These are phyloP conservation scores for Phaethornis superciliosus DNA, from an alignment of 2,113 vertebrate genomes.

Conservation along the genomic window DNA sequence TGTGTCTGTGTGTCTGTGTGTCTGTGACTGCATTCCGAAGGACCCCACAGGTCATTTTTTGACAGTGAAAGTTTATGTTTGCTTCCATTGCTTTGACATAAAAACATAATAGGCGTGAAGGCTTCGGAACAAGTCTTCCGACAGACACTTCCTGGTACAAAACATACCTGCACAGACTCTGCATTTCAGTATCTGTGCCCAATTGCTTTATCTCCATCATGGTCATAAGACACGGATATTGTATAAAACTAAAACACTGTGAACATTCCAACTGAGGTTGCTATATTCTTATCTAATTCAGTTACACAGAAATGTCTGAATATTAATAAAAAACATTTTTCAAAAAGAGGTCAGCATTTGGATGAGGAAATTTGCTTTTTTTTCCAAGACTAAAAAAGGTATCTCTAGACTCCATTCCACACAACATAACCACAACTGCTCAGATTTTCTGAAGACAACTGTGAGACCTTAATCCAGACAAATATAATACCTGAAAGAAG, in stretches of 20 bases:
- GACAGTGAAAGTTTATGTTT: not conserved
- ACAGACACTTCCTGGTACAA: not conserved
- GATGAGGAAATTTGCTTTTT: not conserved
- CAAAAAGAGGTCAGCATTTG: not conserved
- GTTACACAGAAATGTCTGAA: not conserved
- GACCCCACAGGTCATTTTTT: not conserved
- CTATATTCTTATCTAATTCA: not conserved
- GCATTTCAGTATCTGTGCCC: accelerated
- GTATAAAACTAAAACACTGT: not conserved
- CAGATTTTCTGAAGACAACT: slow-evolving; percentile 28
- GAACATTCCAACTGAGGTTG: not conserved
- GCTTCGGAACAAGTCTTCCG: not conserved
- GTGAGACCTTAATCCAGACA: slow-evolving; percentile 22
- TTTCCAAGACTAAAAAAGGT: not conserved
- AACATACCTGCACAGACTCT: not conserved
- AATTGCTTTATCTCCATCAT: not conserved
- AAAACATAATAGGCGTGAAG: accelerated
- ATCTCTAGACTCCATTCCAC: not conserved
- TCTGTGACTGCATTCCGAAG: not conserved
- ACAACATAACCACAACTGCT: not conserved
- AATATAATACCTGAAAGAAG: slow-evolving; percentile 53
- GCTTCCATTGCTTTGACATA: not conserved
- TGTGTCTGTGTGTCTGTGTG: not conserved
- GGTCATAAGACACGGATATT: not conserved
- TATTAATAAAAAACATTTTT: not conserved